These are phyloP conservation scores for Rutilus rutilus DNA, from an alignment of 2,113 vertebrate species.

Conservation along the genomic window DNA sequence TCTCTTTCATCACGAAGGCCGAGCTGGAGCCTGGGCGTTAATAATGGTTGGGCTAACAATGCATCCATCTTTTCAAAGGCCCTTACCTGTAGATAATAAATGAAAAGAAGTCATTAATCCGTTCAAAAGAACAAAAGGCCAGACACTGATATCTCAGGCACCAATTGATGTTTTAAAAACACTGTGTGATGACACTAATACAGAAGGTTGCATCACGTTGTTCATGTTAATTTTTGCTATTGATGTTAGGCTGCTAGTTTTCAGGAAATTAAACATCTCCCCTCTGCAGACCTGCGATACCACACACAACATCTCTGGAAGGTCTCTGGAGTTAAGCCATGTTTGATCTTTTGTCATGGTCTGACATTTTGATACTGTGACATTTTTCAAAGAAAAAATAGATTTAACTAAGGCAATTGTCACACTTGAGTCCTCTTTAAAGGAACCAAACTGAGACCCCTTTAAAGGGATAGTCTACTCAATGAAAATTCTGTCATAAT, in stretches of 20 bases:
- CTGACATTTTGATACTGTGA: conserved; percentile 31
- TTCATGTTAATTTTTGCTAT: conserved; percentile 45
- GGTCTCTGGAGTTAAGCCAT: conserved; percentile 13
- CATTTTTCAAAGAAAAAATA: conserved; percentile 19
- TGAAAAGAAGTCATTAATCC: conserved; percentile 26
- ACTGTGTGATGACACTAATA: conserved; percentile 19
- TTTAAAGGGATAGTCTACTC: background rate
- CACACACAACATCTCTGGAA: background rate
- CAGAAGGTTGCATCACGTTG: conserved; percentile 14
- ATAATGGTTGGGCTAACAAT: conserved; percentile 16
- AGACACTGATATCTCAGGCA: conserved; percentile 26
- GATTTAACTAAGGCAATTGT: background rate
- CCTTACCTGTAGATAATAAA: conserved; percentile 31
- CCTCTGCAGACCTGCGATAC: conserved; percentile 8
- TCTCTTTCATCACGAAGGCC: conserved; percentile 41
- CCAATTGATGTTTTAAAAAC: conserved; percentile 37
- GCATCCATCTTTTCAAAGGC: conserved; percentile 39
- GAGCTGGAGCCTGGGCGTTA: conserved; percentile 22
- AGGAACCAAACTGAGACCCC: background rate
- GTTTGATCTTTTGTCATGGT: conserved; percentile 27
- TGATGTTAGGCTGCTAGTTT: conserved; percentile 36
- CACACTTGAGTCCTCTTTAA: background rate
- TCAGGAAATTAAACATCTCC: conserved; percentile 13
- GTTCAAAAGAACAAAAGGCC: conserved; percentile 35
- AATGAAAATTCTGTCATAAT: background rate